Conservation (phyloP, 1,140 invertebrate species). For the Anoplolepis gracilipes region DNA sequence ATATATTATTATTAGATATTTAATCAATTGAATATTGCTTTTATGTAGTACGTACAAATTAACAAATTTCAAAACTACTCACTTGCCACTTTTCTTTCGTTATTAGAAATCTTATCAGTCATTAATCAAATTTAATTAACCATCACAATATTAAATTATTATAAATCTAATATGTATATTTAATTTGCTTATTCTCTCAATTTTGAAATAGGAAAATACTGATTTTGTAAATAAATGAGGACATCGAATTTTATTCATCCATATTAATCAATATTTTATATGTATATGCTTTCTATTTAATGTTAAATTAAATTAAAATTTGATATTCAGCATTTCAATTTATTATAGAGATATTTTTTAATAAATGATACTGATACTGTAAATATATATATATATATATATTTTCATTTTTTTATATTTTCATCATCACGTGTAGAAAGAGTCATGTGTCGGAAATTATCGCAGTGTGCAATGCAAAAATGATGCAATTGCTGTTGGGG, state of each 20-base stretch:
- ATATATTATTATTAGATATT: no score
- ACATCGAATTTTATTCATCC: not conserved
- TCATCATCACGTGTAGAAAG: conserved; percentile 35
- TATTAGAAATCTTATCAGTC: not conserved
- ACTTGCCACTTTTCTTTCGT: not conserved
- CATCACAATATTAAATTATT: not conserved
- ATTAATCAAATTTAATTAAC: not conserved
- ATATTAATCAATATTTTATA: not conserved
- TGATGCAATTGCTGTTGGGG: conserved; percentile 76
- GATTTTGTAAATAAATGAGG: not conserved
- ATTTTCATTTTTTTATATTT: conserved; percentile 14
- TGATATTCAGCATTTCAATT: no score
- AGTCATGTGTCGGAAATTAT: conserved; percentile 49
- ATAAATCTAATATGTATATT: not conserved
- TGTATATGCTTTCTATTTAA: not conserved
- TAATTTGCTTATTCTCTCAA: not conserved
- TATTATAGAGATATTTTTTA: no score
- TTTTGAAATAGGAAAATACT: conserved; percentile 5
- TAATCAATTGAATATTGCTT: no score
- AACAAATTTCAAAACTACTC: conserved; percentile 4
- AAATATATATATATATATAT: no score
- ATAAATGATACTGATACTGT: no score
- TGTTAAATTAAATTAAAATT: no score
- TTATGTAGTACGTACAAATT: no score
- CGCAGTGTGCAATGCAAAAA: not conserved